Conservation (phyloP, 2,797 vertebrate species). For the Varecia variegata region DNA sequence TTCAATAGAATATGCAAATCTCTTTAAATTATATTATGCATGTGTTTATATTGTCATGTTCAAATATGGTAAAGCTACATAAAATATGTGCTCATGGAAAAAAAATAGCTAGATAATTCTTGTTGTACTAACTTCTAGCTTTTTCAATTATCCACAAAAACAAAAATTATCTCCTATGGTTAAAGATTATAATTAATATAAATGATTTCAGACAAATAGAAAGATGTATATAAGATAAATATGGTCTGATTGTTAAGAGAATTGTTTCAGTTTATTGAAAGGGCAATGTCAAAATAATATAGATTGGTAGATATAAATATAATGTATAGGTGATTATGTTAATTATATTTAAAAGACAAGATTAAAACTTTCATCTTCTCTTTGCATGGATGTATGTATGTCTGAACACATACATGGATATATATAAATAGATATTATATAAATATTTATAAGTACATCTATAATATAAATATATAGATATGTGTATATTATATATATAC, state of each 20-base stretch:
- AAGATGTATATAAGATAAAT: background rate
- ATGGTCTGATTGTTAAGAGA: background rate
- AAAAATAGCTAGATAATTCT: background rate
- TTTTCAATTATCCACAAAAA: background rate
- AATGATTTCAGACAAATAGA: background rate
- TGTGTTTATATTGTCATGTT: background rate
- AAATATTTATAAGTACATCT: background rate
- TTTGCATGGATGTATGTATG: background rate
- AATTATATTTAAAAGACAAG: background rate
- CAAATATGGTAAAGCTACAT: background rate
- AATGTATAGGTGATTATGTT: background rate
- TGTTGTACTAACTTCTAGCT: background rate
- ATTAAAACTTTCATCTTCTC: background rate
- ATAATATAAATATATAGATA: background rate
- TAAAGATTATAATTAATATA: slow-evolving; percentile 13
- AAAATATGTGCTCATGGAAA: background rate
- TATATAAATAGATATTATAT: background rate
- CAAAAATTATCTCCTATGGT: background rate
- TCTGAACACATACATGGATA: background rate
- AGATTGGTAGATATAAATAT: background rate
- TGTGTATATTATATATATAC: background rate
- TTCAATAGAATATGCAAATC: background rate
- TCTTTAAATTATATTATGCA: background rate
- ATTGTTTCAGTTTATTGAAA: background rate
- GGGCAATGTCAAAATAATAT: background rate